Percentiles rank a stretch among this genome's conserved stretches.
Conservation (phyloP, 2,888 invertebrate genomes). For the Polia nebulosa region DNA sequence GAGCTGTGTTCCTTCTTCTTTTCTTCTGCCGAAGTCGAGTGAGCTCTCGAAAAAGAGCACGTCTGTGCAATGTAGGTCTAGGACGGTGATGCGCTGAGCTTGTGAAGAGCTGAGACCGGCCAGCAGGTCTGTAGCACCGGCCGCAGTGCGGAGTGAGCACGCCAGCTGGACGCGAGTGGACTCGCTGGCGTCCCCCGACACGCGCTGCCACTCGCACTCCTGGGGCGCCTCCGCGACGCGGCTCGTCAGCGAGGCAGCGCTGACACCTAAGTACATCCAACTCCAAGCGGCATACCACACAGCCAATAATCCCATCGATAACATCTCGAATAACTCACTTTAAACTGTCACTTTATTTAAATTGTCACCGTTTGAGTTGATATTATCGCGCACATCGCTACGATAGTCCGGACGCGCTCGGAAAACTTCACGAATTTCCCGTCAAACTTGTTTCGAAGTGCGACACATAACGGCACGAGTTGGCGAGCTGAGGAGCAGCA, state of each 20-base stretch:
- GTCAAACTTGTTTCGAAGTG: slow-evolving; percentile 90
- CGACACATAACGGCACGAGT: slow-evolving; percentile 88
- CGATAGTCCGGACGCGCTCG: slow-evolving; percentile 84
- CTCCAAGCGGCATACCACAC: slow-evolving; percentile 84
- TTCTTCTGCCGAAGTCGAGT: slow-evolving; percentile 90
- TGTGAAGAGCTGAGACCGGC: slow-evolving; percentile 92
- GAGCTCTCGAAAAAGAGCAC: slow-evolving; percentile 94
- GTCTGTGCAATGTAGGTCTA: slow-evolving; percentile 94
- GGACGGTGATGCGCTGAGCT: slow-evolving; percentile 93
- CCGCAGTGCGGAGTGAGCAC: slow-evolving; percentile 93
- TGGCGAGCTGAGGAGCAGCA: slow-evolving; percentile 72
- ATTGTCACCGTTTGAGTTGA: slow-evolving; percentile 84
- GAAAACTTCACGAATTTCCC: slow-evolving; percentile 90
- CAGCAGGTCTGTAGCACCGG: slow-evolving; percentile 92
- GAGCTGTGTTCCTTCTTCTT: slow-evolving; percentile 90
- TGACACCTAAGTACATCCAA: slow-evolving; percentile 82
- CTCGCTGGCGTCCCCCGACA: slow-evolving; percentile 89
- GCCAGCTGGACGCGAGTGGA: slow-evolving; percentile 91
- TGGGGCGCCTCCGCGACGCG: slow-evolving; percentile 92
- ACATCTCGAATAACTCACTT: slow-evolving; percentile 88
- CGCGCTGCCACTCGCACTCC: slow-evolving; percentile 94
- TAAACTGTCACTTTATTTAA: slow-evolving; percentile 87
- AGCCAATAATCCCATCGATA: slow-evolving; percentile 86
- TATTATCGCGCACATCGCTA: slow-evolving; percentile 87
- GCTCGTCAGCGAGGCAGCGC: slow-evolving; percentile 87